Base-by-base conservation (phyloP, 1,140 invertebrate species). In the Wasmannia auropunctata region DNA sequence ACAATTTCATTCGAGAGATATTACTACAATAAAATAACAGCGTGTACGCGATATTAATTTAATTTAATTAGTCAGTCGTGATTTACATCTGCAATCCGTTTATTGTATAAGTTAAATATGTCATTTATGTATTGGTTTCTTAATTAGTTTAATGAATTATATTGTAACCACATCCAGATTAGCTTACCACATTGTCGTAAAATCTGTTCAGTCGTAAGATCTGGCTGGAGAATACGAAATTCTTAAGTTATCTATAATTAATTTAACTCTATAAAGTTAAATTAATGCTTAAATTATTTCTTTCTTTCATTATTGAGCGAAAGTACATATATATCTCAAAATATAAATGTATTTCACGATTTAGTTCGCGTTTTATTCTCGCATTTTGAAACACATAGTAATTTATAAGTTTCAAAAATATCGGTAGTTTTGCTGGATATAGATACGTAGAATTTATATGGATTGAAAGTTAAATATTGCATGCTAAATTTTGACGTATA, bases 31-130 rank as follows among this genome's bases (percentile, higher is more conserved):
- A 74, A 83, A 83, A 83, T 74, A 60, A 72, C 51, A 74, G 51
- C 37, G 8, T 70, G 51, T 72, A 31, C 69, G 11, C 67, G 25
- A 74, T 83, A 83, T 83, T 83, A 74, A 83, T 83, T 83, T 83
- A 83, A 83, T 60, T 83, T 74, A 83, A 83, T 83, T 74, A 74
- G 79, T 58, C 79, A 58, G 37, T 58, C 67, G 31, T 83, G 40
- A 83, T 83, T 72, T 83, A 83, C 67, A 83, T 83, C 5, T 72
- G 37, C 51, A 83, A 72, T 83, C 37, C 37, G 79, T 83, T 74
- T 60, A 81, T 72, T 56, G 37, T 81, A 34, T 58, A 74, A 58
- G 49, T 74, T 74, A 81, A 70, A 56, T 43, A 60, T 14, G 51
- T 60, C 37, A 74, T 74, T 74, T 43, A 49, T 74, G 40, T 69